Conservation (phyloP, 2,113 vertebrate species). For the Clarias batrachus region DNA sequence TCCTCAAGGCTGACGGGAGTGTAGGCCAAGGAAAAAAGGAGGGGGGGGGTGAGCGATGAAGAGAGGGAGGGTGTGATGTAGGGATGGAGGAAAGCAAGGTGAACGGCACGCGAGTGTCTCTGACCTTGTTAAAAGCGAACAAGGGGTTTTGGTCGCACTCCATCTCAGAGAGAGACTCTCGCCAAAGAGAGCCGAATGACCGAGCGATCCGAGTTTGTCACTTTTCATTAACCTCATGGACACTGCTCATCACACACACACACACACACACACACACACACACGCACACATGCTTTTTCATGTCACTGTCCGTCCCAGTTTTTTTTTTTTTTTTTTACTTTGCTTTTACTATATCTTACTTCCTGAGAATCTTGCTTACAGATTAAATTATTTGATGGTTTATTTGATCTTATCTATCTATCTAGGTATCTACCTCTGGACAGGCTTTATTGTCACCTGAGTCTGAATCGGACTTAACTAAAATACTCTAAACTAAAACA, state of each 20-base stretch:
- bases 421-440: background rate
- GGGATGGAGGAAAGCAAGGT: conserved; percentile 21
- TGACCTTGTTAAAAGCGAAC: conserved; percentile 77
- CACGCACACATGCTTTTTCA: background rate
- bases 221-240: conserved; percentile 82
- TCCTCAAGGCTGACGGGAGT: background rate
- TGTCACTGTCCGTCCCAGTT: background rate
- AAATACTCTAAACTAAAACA: too few species aligned
- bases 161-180: conserved; percentile 59
- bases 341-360: background rate
- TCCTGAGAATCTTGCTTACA: background rate
- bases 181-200: conserved; percentile 67
- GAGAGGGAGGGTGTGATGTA: conserved; percentile 11
- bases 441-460: background rate
- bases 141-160: conserved; percentile 73
- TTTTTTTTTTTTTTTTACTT: background rate
- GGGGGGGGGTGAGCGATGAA: background rate
- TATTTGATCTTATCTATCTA: background rate
- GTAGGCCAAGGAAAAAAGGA: background rate
- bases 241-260: conserved; percentile 54
- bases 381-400: background rate
- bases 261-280: conserved; percentile 17
- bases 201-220: conserved; percentile 76
- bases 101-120: conserved; percentile 61
- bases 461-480: background rate